Base-by-base conservation (phyloP, 1,140 invertebrate species). In the Harlomillsia oculata region DNA sequence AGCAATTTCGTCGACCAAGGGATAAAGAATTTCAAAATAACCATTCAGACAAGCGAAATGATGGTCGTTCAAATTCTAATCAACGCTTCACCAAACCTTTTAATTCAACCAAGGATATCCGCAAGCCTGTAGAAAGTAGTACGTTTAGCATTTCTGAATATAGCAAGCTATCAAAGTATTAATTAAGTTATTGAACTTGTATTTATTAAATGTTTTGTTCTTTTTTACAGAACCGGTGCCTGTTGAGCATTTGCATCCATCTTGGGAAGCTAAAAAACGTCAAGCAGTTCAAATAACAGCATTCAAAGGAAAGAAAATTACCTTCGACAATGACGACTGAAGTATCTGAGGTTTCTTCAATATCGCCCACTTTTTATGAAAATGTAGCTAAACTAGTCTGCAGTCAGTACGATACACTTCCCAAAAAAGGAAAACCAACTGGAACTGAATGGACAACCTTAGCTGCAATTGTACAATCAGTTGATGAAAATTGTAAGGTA, bases 401-500 rank as follows among this genome's bases (percentile, higher is more conserved):
- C 49, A 65, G 77, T 3, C 77, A 80, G 65, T 87, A 82, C 67
- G 69, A 75, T 14, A 20, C n/a, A 2, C 69, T 91, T n/a, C 80
- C 82, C 29, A 86, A 85, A 73, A 83, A 78, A 56, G 86, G 87
- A 1, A 92, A 92, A 74, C 87, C 89, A 9, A 73, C 70, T 11
- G 76, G 60, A 21, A 77, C 74, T 52, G 84, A 93, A 72, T 95
- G 89, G 89, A 92, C 89, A 13, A 76, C 88, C 20, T 68, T 94
- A 30, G 81, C 88, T 11, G 81, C 80, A 54, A 74, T 94, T 56
- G 72, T 90, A 13, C 67, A 79, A 67, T 48, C 37, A 14, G 41
- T 25, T 11, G 41, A 72, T 76, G 67, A 39, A 48, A 64, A 65
- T 29, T 69, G 80, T 34, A 73, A 79, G 68, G 78, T 93, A 8